Conservation (phyloP, 2,113 vertebrate genomes). For the Hippocampus mohnikei region DNA sequence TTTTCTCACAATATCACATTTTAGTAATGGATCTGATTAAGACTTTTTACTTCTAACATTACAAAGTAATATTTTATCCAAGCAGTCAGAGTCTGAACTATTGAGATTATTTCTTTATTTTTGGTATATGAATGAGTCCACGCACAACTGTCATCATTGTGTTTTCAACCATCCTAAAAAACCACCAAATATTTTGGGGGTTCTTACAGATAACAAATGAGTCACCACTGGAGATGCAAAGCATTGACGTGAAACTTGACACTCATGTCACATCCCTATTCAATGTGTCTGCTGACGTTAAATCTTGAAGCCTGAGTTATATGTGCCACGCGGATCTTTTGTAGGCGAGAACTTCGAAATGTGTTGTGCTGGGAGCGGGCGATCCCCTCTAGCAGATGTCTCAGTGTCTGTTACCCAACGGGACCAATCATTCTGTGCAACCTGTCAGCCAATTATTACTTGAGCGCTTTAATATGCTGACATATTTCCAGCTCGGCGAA, state of each 20-base stretch:
- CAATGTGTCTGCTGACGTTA: neutral
- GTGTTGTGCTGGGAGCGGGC: slow-evolving; percentile 39
- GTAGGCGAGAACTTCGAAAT: slow-evolving; percentile 49
- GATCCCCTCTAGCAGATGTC: slow-evolving; percentile 55
- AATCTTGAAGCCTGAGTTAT: neutral
- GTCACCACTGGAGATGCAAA: neutral
- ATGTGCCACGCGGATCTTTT: neutral
- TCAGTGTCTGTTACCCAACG: slow-evolving; percentile 60
- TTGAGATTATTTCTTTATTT: no score
- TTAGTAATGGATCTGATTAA: neutral
- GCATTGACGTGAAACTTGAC: no score
- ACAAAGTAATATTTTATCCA: neutral
- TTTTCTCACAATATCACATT: neutral
- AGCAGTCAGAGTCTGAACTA: no score
- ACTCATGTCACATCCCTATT: no score
- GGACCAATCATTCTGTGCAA: slow-evolving; percentile 65
- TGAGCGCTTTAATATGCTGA: slow-evolving; percentile 5
- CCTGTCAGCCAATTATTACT: slow-evolving; percentile 44
- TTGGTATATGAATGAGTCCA: neutral
- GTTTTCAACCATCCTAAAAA: neutral
- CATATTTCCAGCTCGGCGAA: slow-evolving; percentile 31
- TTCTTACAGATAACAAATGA: neutral
- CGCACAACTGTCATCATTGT: neutral
- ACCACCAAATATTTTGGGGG: neutral
- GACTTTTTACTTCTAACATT: neutral